Base-by-base conservation (phyloP, 2,113 vertebrate species). In the Xiphophorus couchianus region DNA sequence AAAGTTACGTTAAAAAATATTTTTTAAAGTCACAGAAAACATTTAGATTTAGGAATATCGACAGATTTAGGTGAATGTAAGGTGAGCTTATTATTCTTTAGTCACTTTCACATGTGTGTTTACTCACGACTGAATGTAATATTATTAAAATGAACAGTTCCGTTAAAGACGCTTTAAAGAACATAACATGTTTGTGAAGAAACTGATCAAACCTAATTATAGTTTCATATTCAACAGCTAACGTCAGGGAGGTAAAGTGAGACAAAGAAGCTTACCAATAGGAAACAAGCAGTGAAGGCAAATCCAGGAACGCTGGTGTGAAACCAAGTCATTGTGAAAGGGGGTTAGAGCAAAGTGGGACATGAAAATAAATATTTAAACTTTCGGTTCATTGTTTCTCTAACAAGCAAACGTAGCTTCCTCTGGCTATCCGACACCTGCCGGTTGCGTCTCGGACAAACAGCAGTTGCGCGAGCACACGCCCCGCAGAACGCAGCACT, bases 241-340 rank as follows among this genome's bases (percentile, higher is more conserved):
- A 63, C 19, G 14, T 63, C 29, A 33, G 30, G 6, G 15, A 31
- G 29, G 22, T n/a, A 54, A 35, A 60, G 60, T n/a, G 12, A 19
- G 58, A 62, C 19, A 66, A 31, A 69, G 42, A 25, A 78, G 44
- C 93, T 92, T 91, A 94, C 93, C 92, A 77, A 71, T 1, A 90
- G 22, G 62, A 88, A 0, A 19, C 63, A 76, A 72, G 84, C 69
- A 22, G 76, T 71, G 66, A 88, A 17, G 27, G 78, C 15, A 35
- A 4, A 78, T 75, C 80, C 89, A 73, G 61, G 68, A 71, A 71
- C 37, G 22, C 77, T 3, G 1, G 11, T 35, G 14, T 10, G 44
- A 13, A 67, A 51, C 4, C 42, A n/a, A 1, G 51, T 89, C 91
- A 93, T 92, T 73, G 61, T 80, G 37, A 60, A 1, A 69, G 22